Conservation (phyloP, 2,113 vertebrate genomes). For the Orientallactaga bullata region DNA sequence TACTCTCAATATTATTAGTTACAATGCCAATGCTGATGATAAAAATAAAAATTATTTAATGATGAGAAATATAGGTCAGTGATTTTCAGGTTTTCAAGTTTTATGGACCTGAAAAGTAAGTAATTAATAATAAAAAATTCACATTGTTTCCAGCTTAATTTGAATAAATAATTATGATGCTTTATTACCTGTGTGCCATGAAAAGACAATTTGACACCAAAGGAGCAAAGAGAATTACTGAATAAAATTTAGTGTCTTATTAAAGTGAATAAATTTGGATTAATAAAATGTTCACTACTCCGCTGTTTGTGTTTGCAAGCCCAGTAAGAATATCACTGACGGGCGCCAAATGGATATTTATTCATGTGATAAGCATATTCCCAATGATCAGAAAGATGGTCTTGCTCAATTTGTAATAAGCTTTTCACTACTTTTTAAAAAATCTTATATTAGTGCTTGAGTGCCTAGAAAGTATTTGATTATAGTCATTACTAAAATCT, state of each 20-base stretch:
- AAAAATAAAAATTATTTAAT: conserved; percentile 53
- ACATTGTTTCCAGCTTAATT: conserved; percentile 51
- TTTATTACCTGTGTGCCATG: conserved; percentile 7
- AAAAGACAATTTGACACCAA: conserved; percentile 47
- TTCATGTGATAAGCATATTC: background rate
- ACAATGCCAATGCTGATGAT: background rate
- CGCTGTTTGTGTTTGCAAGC: background rate
- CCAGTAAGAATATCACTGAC: background rate
- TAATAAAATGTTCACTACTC: conserved; percentile 45
- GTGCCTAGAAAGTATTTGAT: conserved; percentile 20
- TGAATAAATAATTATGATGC: conserved; percentile 48
- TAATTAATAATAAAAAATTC: conserved; percentile 21
- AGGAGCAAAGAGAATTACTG: conserved; percentile 25
- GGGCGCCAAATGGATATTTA: background rate
- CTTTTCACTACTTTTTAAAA: background rate
- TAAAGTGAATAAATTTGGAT: conserved; percentile 38
- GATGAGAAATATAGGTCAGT: background rate
- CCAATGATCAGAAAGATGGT: background rate
- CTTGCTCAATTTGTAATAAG: background rate
- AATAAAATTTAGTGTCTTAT: conserved; percentile 18
- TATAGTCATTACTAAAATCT: conserved; percentile 25
- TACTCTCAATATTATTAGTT: background rate
- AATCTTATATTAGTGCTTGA: background rate
- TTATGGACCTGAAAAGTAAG: conserved; percentile 57
- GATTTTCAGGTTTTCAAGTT: conserved; percentile 48